Evolutionary conservation across 1,140 invertebrate genomes (phyloP).

Genomic region (Dendrolimus kikuchii): DNA sequence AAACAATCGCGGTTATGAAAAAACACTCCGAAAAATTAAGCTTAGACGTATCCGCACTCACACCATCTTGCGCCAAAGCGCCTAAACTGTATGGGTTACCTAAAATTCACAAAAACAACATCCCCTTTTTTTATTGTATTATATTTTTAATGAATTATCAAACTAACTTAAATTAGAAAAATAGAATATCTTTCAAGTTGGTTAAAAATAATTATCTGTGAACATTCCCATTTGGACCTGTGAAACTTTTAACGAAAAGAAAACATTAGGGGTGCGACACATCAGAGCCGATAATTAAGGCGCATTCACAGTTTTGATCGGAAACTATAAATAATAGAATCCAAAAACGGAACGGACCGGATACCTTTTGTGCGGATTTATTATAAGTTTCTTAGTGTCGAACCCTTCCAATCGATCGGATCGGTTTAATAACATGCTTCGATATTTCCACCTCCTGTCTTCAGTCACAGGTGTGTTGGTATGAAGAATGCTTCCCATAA

Average conservation of each 20-base stretch:
- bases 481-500: slow-evolving; percentile 5
- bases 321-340: slow-evolving; percentile 69
- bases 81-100: no score
- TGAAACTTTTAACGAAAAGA: slow-evolving; percentile 46
- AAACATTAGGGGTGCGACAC: slow-evolving; percentile 50
- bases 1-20: no score
- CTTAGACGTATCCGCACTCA: no score
- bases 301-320: slow-evolving; percentile 62
- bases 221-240: slow-evolving; percentile 5
- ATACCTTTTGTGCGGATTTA: slow-evolving; percentile 63
- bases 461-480: slow-evolving; percentile 43
- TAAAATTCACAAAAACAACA: no score
- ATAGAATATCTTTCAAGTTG: no score
- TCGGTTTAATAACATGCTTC: slow-evolving; percentile 62
- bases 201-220: no score
- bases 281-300: slow-evolving; percentile 63
- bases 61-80: no score
- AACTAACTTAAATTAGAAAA: no score
- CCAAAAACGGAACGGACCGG: slow-evolving; percentile 49
- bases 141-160: no score
- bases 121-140: no score
- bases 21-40: no score
- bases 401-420: slow-evolving; percentile 60
- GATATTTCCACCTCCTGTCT: slow-evolving; percentile 40
- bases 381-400: slow-evolving; percentile 48